Base-by-base conservation (phyloP, 1,140 invertebrate genomes). In the Lutraria rhynchaena region DNA sequence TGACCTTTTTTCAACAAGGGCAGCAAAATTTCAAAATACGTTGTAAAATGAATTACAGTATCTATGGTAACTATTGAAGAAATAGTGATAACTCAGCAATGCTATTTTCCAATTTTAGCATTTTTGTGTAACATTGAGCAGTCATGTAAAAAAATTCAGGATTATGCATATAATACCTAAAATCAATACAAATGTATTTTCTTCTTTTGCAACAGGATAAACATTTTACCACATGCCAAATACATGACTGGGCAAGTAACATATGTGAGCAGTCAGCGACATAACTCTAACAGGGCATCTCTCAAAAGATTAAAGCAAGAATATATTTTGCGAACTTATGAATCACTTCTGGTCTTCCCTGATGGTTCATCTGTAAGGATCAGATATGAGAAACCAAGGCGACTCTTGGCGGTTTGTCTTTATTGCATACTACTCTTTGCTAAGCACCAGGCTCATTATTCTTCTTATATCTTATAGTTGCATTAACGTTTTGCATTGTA, bases 301-400 rank as follows among this genome's bases (percentile, higher is more conserved):
- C 94, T 97, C 27, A 95, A 94, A n/a, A 95, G 94, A 88, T 94
- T 95, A n/a, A 94, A 95, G 81, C 93, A 96, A 82, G 92, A 93
- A 67, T 86, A 94, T 2, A 97, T 96, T 90, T 89, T 94, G n/a
- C 94, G 94, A 81, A 93, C 93, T 51, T 97, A 97, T 94, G 96
- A 95, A 73, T 96, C 96, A 0, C 89, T 94, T 55, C 87, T 99
- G 0, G 95, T 98, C 29, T 92, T 95, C 35, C 93, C 96, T 1
- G 95, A 98, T 94, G 97, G 97, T 61, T 96, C 97, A 60, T 96
- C 95, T 58, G 95, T 96, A 78, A 96, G 94, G 46, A 95, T 97
- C 33, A 93, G 95, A 84, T 97, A 98, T 90, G 93, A 95, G 81
- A 96, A 97, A 92, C 97, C 97, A 9, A 93, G 96, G 76, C 94